These are phyloP conservation scores for Atrina japonica DNA, from an alignment of 2,888 invertebrate species.

Conservation along the genomic window DNA sequence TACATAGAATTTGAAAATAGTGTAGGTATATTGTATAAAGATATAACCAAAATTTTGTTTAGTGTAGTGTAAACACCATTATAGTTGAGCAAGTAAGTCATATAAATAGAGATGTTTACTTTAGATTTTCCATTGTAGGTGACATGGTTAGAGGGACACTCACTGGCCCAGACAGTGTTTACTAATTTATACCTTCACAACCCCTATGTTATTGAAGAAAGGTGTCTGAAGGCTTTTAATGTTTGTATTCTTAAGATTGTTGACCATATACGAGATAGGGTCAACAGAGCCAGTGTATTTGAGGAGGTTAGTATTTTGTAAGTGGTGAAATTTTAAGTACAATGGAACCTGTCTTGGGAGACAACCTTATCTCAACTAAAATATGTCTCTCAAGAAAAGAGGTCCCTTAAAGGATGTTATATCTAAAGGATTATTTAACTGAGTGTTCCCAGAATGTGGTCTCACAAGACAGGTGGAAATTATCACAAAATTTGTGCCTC, in stretches of 20 bases:
- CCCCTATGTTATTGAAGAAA: slow-evolving; percentile 91
- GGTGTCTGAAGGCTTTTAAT: slow-evolving; percentile 91
- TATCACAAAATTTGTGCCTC: not conserved
- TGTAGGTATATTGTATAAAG: too few species aligned
- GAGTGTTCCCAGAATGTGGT: not conserved
- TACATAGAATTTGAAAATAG: too few species aligned
- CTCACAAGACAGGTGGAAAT: not conserved
- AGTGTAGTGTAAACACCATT: too few species aligned
- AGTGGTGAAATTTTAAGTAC: not conserved
- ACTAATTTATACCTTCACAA: slow-evolving; percentile 97
- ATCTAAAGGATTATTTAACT: not conserved
- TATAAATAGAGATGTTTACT: too few species aligned
- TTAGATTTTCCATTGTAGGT: slow-evolving; percentile 82
- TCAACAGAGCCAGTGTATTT: slow-evolving; percentile 78
- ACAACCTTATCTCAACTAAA: not conserved
- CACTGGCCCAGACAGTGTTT: slow-evolving; percentile 96
- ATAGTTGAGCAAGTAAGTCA: too few species aligned
- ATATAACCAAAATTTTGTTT: too few species aligned
- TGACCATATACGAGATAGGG: slow-evolving; percentile 91
- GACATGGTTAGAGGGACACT: slow-evolving; percentile 95
- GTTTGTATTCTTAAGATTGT: slow-evolving; percentile 93
- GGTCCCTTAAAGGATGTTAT: not conserved
- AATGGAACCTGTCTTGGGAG: not conserved
- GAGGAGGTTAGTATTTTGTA: slow-evolving; percentile 74
- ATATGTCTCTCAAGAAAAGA: not conserved